phyloP scores from a whole-genome alignment of 2,888 invertebrate species.

The Lepas anatifera region DNA sequence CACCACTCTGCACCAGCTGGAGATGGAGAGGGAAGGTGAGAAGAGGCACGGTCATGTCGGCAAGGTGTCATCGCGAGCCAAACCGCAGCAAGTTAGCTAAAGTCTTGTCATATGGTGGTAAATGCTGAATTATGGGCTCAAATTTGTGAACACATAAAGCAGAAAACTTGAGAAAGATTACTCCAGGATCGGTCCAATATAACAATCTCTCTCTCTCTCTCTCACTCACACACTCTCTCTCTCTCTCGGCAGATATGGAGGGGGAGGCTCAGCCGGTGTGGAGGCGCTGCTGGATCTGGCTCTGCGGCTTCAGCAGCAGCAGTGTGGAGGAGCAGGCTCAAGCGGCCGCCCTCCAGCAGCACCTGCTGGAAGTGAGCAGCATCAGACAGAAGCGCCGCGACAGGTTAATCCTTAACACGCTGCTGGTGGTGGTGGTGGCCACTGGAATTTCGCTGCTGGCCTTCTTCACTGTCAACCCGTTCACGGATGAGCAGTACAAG shows the following conservation, averaged over 20 bases:
- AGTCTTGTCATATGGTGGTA: too few species aligned
- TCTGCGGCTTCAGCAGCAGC: background rate
- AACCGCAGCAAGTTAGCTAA: too few species aligned
- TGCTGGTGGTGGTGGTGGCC: constrained; percentile 24
- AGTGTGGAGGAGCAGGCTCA: background rate
- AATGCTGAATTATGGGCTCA: too few species aligned
- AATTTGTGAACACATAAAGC: too few species aligned
- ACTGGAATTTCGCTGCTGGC: constrained; percentile 17
- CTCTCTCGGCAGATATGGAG: too few species aligned
- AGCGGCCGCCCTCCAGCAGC: constrained; percentile 19
- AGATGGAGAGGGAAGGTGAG: background rate
- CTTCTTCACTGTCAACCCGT: constrained; percentile 25
- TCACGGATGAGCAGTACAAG: constrained; percentile 20
- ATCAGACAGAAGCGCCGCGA: constrained; percentile 22
- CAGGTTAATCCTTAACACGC: constrained; percentile 19
- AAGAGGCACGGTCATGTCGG: too few species aligned
- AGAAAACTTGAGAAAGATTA: too few species aligned
- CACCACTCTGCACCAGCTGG: background rate
- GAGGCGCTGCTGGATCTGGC: background rate
- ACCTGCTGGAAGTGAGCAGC: constrained; percentile 19
- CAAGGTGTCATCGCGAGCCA: too few species aligned
- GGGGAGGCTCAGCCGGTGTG: too few species aligned
- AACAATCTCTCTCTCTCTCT: too few species aligned
- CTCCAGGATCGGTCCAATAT: too few species aligned
- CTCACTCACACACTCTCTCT: too few species aligned